Base-by-base conservation (phyloP, 2,888 invertebrate genomes). In the Acanthococcus lagerstroemiae region DNA sequence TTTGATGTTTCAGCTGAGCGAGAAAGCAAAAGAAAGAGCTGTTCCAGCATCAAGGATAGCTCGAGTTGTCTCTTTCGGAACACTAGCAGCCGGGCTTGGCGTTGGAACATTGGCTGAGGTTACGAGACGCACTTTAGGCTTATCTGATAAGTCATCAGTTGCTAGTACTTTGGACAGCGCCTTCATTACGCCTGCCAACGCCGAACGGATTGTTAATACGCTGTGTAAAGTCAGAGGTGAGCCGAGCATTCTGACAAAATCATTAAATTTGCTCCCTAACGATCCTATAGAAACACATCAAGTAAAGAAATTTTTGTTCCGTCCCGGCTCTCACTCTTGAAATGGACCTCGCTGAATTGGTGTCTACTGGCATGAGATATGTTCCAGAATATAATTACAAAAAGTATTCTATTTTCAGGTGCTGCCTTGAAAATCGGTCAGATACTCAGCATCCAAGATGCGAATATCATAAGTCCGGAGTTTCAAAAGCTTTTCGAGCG, bases 351-450 rank as follows among this genome's bases (percentile, higher is more conserved):
- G n/a, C n/a, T n/a, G n/a, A n/a, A n/a, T n/a, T n/a, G n/a, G n/a
- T n/a, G n/a, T n/a, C n/a, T n/a, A n/a, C n/a, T n/a, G n/a, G n/a
- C n/a, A n/a, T n/a, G n/a, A n/a, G n/a, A n/a, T n/a, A n/a, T n/a
- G n/a, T n/a, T n/a, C n/a, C n/a, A n/a, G n/a, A n/a, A n/a, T n/a
- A n/a, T n/a, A n/a, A n/a, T n/a, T n/a, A n/a, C n/a, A 46, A 15
- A 57, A 57, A 25, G 21, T 55, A 22, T 37, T 15, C 19, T 2
- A 66, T 66, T 37, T 26, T 71, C n/a, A 86, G 86, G 99, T 25
- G 99, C 99, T 46, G 99, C 99, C 0, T 79, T 99, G 15, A 99
- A 99, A 78, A 82, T 99, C 19, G 99, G 99, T 0, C 99, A 99
- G 78, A 88, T 99, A 74, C 78, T 99, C 1, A 96, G 96, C 74